Base-by-base conservation (phyloP, 1,140 invertebrate species). In the Nasonia vitripennis region DNA sequence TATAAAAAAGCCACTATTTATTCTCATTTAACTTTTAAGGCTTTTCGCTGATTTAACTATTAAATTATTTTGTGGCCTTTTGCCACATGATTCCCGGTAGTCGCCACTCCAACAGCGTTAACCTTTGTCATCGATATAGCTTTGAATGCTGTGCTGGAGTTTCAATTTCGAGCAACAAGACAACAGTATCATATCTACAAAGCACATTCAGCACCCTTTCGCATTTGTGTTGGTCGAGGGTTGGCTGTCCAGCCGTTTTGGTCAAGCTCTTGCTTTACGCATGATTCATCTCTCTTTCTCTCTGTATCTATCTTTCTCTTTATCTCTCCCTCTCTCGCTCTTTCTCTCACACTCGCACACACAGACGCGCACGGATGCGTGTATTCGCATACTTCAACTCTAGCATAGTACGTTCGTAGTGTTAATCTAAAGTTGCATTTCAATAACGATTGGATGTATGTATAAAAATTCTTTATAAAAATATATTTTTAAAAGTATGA, bases 61-160 rank as follows among this genome's bases (percentile, higher is more conserved):
- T n/a, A 6, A 62, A 55, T 73, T 81, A 77, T 77, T 75, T 45
- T 86, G 79, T 62, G 74, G 34, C 48, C 23, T 79, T 79, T 78
- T 78, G 68, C 68, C 51, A 85, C 51, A 80, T 86, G 71, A 86
- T 85, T 80, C 84, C 62, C 45, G 45, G 67, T 81, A 51, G 51
- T 81, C 80, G 75, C 17, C 23, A 11, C 62, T 85, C 45, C 71
- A 55, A 82, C 78, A 80, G 74, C 83, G 77, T 83, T 82, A 87
- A 79, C 86, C 89, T 89, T 89, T 89, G 80, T 82, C 80, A 87
- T 86, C 70, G 81, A 88, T 89, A 90, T 86, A 83, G 67, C 86
- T 87, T 88, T 74, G 41, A 51, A 80, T 70, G 67, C 78, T 78
- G 79, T 78, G 82, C 67, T 78, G 77, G 88, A 82, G 84, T 87